These are phyloP conservation scores for Prinia subflava DNA, from an alignment of 2,113 vertebrate species.

Conservation along the genomic window DNA sequence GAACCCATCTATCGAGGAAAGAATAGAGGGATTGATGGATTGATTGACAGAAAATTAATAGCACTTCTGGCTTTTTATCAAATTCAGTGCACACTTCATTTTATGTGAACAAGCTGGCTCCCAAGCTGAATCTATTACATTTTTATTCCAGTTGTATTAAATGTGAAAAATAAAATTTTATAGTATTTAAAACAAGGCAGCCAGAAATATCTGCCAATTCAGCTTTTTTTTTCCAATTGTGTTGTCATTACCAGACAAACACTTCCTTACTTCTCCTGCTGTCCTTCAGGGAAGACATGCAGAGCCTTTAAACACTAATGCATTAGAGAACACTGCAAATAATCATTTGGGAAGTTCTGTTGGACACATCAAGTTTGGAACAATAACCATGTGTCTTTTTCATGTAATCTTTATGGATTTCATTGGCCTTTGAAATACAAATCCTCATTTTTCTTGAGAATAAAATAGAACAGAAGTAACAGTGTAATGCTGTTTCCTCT, in stretches of 20 bases:
- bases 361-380: neutral
- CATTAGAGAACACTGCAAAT: neutral
- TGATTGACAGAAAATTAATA: neutral
- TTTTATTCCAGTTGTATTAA: neutral
- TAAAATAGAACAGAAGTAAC: neutral
- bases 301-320: neutral
- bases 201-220: accelerated
- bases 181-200: neutral
- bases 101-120: neutral
- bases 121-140: neutral
- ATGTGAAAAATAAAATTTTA: neutral
- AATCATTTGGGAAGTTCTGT: neutral
- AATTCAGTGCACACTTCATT: neutral
- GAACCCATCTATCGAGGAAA: accelerated
- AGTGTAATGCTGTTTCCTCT: neutral
- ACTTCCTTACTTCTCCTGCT: neutral
- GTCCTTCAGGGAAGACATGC: neutral
- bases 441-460: neutral
- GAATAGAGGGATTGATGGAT: neutral
- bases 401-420: neutral
- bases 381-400: neutral
- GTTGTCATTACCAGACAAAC: neutral
- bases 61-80: neutral
- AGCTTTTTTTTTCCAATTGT: neutral
- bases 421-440: neutral